phyloP scores from a whole-genome alignment of 2,888 invertebrate genomes.

The Margaritifera margaritifera region DNA sequence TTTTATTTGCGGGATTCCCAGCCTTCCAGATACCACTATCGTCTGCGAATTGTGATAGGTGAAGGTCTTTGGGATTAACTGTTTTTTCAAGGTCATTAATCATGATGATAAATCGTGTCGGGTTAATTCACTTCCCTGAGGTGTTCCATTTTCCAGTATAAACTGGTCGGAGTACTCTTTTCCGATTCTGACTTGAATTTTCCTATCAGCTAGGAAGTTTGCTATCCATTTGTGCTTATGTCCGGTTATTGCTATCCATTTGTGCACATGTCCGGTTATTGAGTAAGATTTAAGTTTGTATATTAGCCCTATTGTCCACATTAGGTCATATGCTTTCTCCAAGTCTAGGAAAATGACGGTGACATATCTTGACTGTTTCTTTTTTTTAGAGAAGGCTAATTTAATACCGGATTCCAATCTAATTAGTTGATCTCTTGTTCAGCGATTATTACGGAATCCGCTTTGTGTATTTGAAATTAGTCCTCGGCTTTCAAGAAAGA shows the following conservation, averaged over 20 bases:
- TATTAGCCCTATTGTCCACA: conserved; percentile 2
- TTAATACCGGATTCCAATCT: not conserved
- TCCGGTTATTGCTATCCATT: not conserved
- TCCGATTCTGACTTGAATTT: conserved; percentile 3
- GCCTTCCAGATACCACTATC: no score
- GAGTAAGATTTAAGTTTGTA: conserved; percentile 1
- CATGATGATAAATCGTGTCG: conserved; percentile 3
- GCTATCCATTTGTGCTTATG: not conserved
- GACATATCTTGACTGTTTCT: not conserved
- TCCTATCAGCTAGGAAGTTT: conserved; percentile 3
- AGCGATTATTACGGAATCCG: not conserved
- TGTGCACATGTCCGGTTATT: no score
- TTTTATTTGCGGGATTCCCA: no score
- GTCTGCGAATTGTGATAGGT: no score
- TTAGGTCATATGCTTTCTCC: conserved; percentile 2
- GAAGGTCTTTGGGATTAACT: not conserved
- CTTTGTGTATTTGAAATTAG: not conserved
- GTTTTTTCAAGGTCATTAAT: no score
- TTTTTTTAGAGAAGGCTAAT: not conserved
- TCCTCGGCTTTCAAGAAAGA: no score
- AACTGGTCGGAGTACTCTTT: not conserved
- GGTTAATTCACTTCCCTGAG: conserved; percentile 1
- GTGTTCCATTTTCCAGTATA: not conserved
- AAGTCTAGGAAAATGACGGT: conserved; percentile 3
- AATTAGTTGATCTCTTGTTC: not conserved